These are phyloP conservation scores for Microcebus jonahi DNA, from an alignment of 2,113 vertebrate genomes.

Conservation along the genomic window DNA sequence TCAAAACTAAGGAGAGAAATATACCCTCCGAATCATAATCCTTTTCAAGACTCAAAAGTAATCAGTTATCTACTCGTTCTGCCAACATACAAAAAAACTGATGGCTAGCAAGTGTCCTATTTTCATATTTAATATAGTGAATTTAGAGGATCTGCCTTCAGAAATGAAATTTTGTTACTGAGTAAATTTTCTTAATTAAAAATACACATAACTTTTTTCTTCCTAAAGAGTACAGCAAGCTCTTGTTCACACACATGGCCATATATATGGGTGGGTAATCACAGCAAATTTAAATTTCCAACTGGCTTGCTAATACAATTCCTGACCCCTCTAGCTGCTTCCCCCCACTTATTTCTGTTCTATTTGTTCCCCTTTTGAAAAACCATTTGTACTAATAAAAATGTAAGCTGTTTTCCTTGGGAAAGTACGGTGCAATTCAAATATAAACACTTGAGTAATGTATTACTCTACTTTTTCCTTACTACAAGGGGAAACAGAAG, in stretches of 20 bases:
- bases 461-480: neutral
- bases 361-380: neutral
- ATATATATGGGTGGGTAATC: neutral
- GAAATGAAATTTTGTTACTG: neutral
- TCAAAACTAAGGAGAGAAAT: constrained; percentile 26
- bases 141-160: constrained; percentile 1
- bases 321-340: neutral
- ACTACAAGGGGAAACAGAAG: neutral
- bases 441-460: neutral
- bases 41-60: constrained; percentile 13
- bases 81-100: neutral
- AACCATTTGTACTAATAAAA: neutral
- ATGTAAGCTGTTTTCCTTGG: neutral
- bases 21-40: neutral
- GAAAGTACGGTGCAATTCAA: neutral
- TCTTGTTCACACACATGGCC: neutral
- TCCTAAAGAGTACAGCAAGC: neutral
- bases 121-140: neutral
- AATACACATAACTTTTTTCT: constrained; percentile 5
- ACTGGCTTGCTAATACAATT: neutral
- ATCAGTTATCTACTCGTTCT: neutral
- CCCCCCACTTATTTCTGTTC: neutral
- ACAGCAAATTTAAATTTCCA: constrained; percentile 27
- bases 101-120: neutral
- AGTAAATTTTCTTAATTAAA: constrained; percentile 33